phyloP scores from a whole-genome alignment of 2,113 vertebrate species.

The Neotoma lepida region DNA sequence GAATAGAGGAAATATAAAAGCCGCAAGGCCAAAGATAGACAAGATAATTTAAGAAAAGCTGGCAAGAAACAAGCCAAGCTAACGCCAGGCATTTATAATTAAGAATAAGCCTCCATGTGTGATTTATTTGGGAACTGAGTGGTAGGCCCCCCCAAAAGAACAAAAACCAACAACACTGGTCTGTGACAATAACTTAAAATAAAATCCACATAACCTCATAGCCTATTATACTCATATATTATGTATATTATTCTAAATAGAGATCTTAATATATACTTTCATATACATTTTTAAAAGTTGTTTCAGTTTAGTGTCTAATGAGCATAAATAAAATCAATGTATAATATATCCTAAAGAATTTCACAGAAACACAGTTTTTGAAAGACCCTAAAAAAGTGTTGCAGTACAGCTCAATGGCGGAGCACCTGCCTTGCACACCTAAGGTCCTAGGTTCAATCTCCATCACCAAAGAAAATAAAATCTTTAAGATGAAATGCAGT shows the following conservation, averaged over 20 bases:
- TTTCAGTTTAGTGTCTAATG: neutral
- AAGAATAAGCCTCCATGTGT: too few species aligned
- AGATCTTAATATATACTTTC: neutral
- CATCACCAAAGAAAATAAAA: neutral
- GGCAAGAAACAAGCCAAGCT: too few species aligned
- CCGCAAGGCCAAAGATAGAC: too few species aligned
- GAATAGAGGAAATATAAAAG: too few species aligned
- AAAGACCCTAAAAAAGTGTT: neutral
- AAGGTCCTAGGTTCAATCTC: neutral
- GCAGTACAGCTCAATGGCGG: too few species aligned
- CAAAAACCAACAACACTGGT: neutral
- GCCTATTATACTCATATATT: neutral
- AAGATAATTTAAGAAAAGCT: too few species aligned
- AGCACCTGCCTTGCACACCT: neutral
- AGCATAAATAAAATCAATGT: constrained; percentile 16
- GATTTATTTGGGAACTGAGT: too few species aligned
- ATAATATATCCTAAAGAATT: neutral
- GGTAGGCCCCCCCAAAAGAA: too few species aligned
- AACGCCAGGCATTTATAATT: too few species aligned
- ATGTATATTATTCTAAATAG: neutral
- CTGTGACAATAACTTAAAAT: neutral
- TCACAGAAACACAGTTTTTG: neutral
- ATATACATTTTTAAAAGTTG: neutral
- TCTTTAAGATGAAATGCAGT: neutral
- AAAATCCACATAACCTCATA: neutral